phyloP scores from a whole-genome alignment of 2,113 vertebrate species.

The Hirundichthys speculiger region DNA sequence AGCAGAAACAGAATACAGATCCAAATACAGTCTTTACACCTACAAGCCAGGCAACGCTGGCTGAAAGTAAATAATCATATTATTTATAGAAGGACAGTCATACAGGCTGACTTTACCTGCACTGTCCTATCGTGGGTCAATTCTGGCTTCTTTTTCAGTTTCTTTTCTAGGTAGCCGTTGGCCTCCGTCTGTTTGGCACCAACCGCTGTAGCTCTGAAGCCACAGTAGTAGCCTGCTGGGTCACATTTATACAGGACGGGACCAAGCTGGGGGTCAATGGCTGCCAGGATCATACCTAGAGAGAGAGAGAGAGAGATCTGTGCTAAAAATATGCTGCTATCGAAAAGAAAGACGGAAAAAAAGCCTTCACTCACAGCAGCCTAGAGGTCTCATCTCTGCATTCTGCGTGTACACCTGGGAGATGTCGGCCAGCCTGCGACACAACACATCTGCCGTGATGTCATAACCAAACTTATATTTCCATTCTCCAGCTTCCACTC shows the following conservation, averaged over 20 bases:
- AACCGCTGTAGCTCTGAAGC: conserved; percentile 79
- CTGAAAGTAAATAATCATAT: neutral
- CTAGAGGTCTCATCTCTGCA: conserved; percentile 84
- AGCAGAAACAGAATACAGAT: no score
- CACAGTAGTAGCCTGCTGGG: conserved; percentile 83
- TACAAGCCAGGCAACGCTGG: no score
- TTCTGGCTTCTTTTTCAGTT: conserved; percentile 80
- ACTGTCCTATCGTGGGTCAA: conserved; percentile 70
- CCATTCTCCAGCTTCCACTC: conserved; percentile 81
- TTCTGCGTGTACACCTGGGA: conserved; percentile 86
- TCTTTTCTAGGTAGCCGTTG: conserved; percentile 83
- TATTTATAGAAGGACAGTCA: neutral
- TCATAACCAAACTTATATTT: conserved; percentile 86
- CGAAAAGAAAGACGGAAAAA: neutral
- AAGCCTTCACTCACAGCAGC: conserved; percentile 81
- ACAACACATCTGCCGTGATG: conserved; percentile 79
- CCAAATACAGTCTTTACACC: no score
- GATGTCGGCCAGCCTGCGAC: conserved; percentile 80
- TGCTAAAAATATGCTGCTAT: neutral
- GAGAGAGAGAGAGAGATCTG: neutral
- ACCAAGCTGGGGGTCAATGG: conserved; percentile 79
- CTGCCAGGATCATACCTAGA: conserved; percentile 81
- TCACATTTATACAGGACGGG: conserved; percentile 82
- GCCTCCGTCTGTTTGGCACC: conserved; percentile 82
- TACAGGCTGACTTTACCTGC: conserved; percentile 64